These are phyloP conservation scores for Congeria kusceri DNA, from an alignment of 2,888 invertebrate species.

Conservation along the genomic window DNA sequence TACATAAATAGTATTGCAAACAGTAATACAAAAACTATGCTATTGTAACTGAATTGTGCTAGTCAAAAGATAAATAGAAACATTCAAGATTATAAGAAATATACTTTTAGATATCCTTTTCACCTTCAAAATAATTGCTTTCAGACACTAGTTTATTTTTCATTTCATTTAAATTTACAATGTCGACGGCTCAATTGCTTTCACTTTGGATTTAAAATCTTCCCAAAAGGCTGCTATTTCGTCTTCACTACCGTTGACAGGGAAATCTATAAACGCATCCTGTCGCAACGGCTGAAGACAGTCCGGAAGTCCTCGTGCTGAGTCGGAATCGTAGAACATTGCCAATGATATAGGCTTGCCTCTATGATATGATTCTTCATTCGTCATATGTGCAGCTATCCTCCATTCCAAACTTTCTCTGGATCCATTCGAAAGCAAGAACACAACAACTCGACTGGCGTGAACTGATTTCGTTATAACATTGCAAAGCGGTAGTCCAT, in stretches of 20 bases:
- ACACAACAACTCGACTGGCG: slow-evolving; percentile 2
- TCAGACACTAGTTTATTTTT: no score
- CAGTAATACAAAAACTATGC: no score
- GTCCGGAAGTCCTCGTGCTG: not conserved
- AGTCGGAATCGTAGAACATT: not conserved
- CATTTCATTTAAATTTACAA: no score
- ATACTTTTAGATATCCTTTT: no score
- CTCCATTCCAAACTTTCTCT: not conserved
- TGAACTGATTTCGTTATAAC: not conserved
- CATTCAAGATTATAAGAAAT: no score
- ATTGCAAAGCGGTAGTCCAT: not conserved
- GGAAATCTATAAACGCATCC: not conserved
- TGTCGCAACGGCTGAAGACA: not conserved
- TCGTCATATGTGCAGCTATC: slow-evolving; percentile 3
- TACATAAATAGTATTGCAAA: no score
- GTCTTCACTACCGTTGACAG: not conserved
- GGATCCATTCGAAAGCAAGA: not conserved
- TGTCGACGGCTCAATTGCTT: no score
- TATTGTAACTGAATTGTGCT: no score
- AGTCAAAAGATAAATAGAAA: no score
- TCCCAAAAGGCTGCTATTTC: not conserved
- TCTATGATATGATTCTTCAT: not conserved
- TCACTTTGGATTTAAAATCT: not conserved
- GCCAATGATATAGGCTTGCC: not conserved
- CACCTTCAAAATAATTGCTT: no score